These are phyloP conservation scores for Resseliella maxima DNA, from an alignment of 2,888 invertebrate species.

Conservation along the genomic window DNA sequence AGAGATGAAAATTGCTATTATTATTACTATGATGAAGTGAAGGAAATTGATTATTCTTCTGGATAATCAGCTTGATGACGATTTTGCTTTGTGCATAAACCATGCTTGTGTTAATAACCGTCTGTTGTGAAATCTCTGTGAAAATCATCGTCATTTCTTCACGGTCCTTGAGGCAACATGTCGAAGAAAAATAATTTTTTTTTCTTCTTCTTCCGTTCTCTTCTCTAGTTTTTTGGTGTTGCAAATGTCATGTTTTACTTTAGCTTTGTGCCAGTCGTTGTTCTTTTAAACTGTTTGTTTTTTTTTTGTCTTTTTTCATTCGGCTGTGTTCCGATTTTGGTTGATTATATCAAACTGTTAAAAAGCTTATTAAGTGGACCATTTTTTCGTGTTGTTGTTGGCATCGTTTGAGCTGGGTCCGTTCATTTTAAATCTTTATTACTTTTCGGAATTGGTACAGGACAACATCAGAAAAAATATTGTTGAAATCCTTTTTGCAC, in stretches of 20 bases:
- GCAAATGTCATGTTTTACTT: neutral
- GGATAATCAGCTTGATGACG: neutral
- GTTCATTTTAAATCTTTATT: neutral
- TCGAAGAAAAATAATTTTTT: no score
- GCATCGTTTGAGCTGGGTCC: neutral
- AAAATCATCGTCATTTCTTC: no score
- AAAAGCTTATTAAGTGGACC: constrained; percentile 23
- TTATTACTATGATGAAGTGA: neutral
- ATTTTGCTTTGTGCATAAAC: neutral
- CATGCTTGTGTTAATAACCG: neutral
- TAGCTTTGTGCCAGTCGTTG: neutral
- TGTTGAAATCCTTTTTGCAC: neutral
- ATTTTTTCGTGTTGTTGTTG: constrained; percentile 1
- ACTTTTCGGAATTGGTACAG: neutral
- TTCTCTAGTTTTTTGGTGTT: neutral
- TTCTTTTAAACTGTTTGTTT: neutral
- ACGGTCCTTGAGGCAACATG: no score
- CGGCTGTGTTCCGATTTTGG: neutral
- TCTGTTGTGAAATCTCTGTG: neutral
- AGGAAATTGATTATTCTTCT: neutral
- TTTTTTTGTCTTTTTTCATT: neutral
- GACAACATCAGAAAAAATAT: neutral
- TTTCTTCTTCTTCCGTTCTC: neutral
- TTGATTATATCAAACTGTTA: neutral
- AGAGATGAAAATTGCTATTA: neutral